Evolutionary conservation across 2,113 vertebrate genomes (phyloP).

Genomic region (Ursus arctos): DNA sequence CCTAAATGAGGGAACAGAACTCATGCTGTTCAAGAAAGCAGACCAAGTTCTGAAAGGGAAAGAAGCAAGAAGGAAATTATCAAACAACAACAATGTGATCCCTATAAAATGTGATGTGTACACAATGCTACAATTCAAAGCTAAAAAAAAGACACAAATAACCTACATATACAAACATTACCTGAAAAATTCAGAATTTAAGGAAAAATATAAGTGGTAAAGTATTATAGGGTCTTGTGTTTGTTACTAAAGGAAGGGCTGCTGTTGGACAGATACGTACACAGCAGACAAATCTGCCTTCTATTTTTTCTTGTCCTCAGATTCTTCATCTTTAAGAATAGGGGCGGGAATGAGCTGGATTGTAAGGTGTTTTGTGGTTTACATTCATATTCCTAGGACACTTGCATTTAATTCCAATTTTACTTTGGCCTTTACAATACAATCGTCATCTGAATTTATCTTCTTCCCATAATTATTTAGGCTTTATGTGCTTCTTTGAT

Average conservation of each 20-base stretch:
- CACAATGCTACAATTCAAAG: background rate
- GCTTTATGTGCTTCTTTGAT: background rate
- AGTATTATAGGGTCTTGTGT: background rate
- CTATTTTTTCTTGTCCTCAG: background rate
- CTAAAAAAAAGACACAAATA: background rate
- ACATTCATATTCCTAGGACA: background rate
- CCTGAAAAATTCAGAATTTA: background rate
- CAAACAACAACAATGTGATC: background rate
- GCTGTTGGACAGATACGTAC: background rate
- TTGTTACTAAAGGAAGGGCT: background rate
- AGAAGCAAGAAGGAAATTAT: background rate
- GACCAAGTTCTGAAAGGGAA: background rate
- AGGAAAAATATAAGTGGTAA: background rate
- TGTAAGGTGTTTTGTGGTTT: background rate
- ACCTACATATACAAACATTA: background rate
- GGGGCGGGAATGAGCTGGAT: background rate
- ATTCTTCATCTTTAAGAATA: conserved; percentile 31
- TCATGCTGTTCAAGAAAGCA: background rate
- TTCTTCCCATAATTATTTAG: background rate
- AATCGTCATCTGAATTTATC: background rate
- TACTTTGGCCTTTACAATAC: background rate
- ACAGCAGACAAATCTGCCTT: background rate
- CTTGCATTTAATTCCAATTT: background rate
- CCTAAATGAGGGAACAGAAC: conserved; percentile 36
- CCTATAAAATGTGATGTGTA: background rate